Evolutionary conservation across 2,113 vertebrate genomes (phyloP).

Genomic region (Argyrosomus japonicus): DNA sequence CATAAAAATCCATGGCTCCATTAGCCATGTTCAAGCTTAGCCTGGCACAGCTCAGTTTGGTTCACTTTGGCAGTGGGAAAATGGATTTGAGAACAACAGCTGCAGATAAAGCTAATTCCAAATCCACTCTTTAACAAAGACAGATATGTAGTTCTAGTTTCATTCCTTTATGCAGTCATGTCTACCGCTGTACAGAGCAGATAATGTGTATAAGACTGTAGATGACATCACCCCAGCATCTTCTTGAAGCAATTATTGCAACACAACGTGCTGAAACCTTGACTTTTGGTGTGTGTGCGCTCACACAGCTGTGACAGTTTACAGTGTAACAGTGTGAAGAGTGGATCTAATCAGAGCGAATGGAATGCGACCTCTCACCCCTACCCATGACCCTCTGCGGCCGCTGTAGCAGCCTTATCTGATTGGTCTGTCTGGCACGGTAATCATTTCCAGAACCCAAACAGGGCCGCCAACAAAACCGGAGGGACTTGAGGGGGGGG

Average conservation of each 20-base stretch:
- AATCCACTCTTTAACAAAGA: conserved; percentile 2
- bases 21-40: conserved; percentile 67
- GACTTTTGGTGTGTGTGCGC: conserved; percentile 10
- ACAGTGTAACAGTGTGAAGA: conserved; percentile 72
- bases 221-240: conserved; percentile 33
- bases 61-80: conserved; percentile 35
- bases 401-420: conserved; percentile 75
- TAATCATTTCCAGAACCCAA: conserved; percentile 83
- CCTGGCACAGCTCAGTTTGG: conserved; percentile 53
- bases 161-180: background rate
- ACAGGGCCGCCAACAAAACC: conserved; percentile 35
- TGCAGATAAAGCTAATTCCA: conserved; percentile 54
- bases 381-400: conserved; percentile 70
- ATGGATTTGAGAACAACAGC: conserved; percentile 61
- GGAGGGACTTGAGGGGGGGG: background rate
- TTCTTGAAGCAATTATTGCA: conserved; percentile 40
- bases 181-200: conserved; percentile 4
- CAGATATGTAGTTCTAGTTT: conserved; percentile 12
- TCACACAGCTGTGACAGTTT: conserved; percentile 72
- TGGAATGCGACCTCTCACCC: conserved; percentile 80
- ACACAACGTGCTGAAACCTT: background rate
- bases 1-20: conserved; percentile 68
- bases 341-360: conserved; percentile 71
- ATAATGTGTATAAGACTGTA: conserved; percentile 3
- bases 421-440: conserved; percentile 79